phyloP scores from a whole-genome alignment of 2,113 vertebrate species.

The Chaetodon auriga region DNA sequence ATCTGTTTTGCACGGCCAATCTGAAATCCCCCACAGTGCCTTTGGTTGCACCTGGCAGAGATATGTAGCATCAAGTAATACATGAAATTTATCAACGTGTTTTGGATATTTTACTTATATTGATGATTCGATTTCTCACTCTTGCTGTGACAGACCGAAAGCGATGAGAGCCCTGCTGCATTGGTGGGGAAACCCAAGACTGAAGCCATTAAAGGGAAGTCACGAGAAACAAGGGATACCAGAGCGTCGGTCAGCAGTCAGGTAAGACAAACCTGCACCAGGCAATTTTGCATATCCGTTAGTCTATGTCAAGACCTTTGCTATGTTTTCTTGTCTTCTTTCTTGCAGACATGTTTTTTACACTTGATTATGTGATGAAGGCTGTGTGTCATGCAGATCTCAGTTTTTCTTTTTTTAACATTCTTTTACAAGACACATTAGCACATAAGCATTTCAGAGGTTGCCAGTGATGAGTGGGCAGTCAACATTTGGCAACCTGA shows the following conservation, averaged over 20 bases:
- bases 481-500: not conserved
- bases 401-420: not conserved
- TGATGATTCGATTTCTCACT: not conserved
- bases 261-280: conserved; percentile 47
- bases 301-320: not conserved
- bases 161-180: not conserved
- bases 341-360: not conserved
- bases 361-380: not conserved
- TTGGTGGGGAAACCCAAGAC: not conserved
- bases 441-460: not conserved
- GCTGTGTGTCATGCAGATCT: not conserved
- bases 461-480: not conserved
- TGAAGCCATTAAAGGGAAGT: conserved; percentile 8
- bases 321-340: not conserved
- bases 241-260: conserved; percentile 77
- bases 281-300: too few relatives aligned
- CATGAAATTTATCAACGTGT: not conserved
- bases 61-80: not conserved
- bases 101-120: not conserved
- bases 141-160: not conserved
- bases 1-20: not conserved
- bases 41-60: not conserved
- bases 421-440: not conserved
- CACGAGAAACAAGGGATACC: conserved; percentile 6
- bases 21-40: not conserved